Evolutionary conservation across 2,888 invertebrate genomes (phyloP).

Genomic region (Anthophora plumipes): DNA sequence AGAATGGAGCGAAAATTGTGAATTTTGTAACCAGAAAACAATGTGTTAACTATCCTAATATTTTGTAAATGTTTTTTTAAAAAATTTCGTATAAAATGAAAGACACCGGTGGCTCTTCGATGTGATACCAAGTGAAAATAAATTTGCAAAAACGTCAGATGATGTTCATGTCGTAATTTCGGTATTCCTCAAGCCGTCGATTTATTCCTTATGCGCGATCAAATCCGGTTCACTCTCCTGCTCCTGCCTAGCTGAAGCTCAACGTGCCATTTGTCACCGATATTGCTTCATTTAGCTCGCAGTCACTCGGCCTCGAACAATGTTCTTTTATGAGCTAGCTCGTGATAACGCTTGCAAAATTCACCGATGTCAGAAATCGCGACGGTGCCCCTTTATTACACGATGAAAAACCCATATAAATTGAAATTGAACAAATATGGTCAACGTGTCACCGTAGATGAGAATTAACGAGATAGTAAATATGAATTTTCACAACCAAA

Average conservation of each 20-base stretch:
- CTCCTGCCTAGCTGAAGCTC: not conserved
- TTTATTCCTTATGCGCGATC: constrained; percentile 13
- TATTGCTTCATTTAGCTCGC: constrained; percentile 47
- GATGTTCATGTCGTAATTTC: not conserved
- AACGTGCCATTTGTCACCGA: constrained; percentile 40
- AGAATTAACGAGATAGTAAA: constrained; percentile 57
- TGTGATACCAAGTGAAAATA: not conserved
- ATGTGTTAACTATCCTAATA: no score
- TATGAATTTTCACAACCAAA: constrained; percentile 27
- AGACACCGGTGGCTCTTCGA: no score
- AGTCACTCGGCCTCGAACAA: constrained; percentile 14
- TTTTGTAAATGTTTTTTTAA: no score
- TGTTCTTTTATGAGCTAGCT: constrained; percentile 34
- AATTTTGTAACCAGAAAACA: no score
- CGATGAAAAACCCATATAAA: constrained; percentile 15
- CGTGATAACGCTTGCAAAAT: constrained; percentile 28
- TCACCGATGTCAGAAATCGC: constrained; percentile 5
- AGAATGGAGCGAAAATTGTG: no score
- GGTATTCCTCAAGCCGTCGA: not conserved
- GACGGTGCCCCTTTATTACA: constrained; percentile 11
- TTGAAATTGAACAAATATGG: constrained; percentile 9
- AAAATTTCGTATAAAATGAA: no score
- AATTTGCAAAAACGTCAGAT: not conserved
- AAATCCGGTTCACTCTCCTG: constrained; percentile 20
- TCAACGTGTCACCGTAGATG: constrained; percentile 10